Percentiles rank a stretch among this genome's conserved stretches.
phyloP scores from a whole-genome alignment of 2,888 invertebrate species.

The Cordylochernes scorpioides region DNA sequence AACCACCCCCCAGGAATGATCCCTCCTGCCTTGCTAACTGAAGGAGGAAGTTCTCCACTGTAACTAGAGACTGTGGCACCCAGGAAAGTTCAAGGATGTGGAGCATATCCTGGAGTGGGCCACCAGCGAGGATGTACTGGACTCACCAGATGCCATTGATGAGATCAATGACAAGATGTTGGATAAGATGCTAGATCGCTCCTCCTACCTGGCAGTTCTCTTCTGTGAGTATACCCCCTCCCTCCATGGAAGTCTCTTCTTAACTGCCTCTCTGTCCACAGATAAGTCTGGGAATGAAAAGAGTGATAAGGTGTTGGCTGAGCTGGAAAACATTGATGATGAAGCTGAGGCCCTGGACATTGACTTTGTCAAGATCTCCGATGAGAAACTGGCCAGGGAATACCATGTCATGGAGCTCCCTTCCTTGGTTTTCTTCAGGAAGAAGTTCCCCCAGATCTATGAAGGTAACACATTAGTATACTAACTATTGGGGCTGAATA shows the following conservation, averaged over 20 bases:
- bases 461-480: too few relatives aligned
- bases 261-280: too few relatives aligned
- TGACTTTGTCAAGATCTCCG: conserved; percentile 70
- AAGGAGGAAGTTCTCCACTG: too few relatives aligned
- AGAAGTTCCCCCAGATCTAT: conserved; percentile 41
- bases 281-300: conserved; percentile 41
- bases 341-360: conserved; percentile 74
- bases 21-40: too few relatives aligned
- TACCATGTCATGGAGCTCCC: conserved; percentile 56
- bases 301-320: conserved; percentile 58
- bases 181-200: conserved; percentile 59
- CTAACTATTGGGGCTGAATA: too few relatives aligned
- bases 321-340: conserved; percentile 72
- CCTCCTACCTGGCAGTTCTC: conserved; percentile 66
- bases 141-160: conserved; percentile 74
- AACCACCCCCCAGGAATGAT: too few relatives aligned
- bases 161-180: conserved; percentile 71
- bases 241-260: too few relatives aligned
- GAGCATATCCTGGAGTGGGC: conserved; percentile 74
- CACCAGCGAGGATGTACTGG: conserved; percentile 62
- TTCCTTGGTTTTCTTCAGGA: conserved; percentile 35
- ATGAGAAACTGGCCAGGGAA: conserved; percentile 57
- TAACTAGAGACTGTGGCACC: too few relatives aligned
- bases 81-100: conserved; percentile 62
- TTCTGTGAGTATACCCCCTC: conserved; percentile 70